A percentile compares a stretch with the other conserved stretches of the same genome.
phyloP scores from a whole-genome alignment of 2,113 vertebrate species.

The Cavia porcellus region DNA sequence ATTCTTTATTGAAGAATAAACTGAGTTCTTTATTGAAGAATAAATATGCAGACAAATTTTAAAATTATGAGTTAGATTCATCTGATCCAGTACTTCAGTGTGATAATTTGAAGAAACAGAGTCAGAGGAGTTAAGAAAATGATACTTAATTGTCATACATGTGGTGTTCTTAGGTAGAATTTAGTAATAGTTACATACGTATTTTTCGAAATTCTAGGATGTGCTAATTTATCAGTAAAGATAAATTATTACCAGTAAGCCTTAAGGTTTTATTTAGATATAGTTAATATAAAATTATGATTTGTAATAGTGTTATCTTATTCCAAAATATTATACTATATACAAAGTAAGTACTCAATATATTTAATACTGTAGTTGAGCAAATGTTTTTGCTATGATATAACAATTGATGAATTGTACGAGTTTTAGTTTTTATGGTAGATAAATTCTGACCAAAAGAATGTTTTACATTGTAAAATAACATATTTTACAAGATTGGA shows the following conservation, averaged over 20 bases:
- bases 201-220: slow-evolving; percentile 51
- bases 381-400: slow-evolving; percentile 1
- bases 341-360: slow-evolving; percentile 30
- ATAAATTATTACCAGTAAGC: slow-evolving; percentile 40
- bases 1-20: slow-evolving; percentile 23
- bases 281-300: slow-evolving; percentile 30
- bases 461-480: slow-evolving; percentile 68
- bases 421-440: slow-evolving; percentile 56
- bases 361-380: slow-evolving; percentile 41
- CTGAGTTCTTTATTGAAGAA: slow-evolving; percentile 8
- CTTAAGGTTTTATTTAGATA: slow-evolving; percentile 56
- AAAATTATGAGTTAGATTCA: slow-evolving; percentile 19
- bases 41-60: slow-evolving; percentile 4
- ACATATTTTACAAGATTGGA: slow-evolving; percentile 80
- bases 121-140: slow-evolving; percentile 24
- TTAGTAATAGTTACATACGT: neutral
- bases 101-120: slow-evolving; percentile 38
- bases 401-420: slow-evolving; percentile 31
- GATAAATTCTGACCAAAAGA: slow-evolving; percentile 63
- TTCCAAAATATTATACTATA: slow-evolving; percentile 52
- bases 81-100: neutral
- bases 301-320: slow-evolving; percentile 39
- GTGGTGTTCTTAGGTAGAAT: slow-evolving; percentile 48
- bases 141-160: slow-evolving; percentile 46
- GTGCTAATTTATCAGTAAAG: slow-evolving; percentile 25